Conservation (phyloP, 2,888 invertebrate genomes). For the Amblyjoppa fuscipennis region DNA sequence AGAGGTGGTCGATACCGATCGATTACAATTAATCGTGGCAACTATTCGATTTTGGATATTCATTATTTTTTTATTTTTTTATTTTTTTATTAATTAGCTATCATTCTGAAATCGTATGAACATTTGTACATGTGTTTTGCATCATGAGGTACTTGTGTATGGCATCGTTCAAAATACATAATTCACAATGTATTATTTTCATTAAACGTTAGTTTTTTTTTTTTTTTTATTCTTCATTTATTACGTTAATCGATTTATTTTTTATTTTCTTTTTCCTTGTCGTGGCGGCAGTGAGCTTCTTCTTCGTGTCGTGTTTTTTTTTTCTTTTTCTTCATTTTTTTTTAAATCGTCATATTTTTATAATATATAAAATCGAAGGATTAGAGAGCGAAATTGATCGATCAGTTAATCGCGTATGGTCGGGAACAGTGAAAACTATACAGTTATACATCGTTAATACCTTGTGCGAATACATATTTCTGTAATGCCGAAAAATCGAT, state of each 20-base stretch:
- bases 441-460: slow-evolving; percentile 36
- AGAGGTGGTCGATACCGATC: slow-evolving; percentile 57
- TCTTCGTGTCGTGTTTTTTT: slow-evolving; percentile 38
- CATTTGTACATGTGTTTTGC: slow-evolving; percentile 85
- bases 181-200: slow-evolving; percentile 74
- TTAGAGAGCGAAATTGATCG: slow-evolving; percentile 31
- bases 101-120: slow-evolving; percentile 84
- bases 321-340: slow-evolving; percentile 27
- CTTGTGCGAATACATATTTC: slow-evolving; percentile 20
- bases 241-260: slow-evolving; percentile 50
- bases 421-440: slow-evolving; percentile 41
- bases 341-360: neutral
- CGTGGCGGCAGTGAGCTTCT: slow-evolving; percentile 72
- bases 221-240: slow-evolving; percentile 62
- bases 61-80: slow-evolving; percentile 73
- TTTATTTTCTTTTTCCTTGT: slow-evolving; percentile 49
- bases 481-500: slow-evolving; percentile 28
- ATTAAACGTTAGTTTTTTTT: slow-evolving; percentile 36
- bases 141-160: slow-evolving; percentile 85
- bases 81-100: slow-evolving; percentile 83
- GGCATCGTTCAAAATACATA: slow-evolving; percentile 83
- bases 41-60: slow-evolving; percentile 75
- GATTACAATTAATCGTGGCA: slow-evolving; percentile 35
- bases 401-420: slow-evolving; percentile 16
- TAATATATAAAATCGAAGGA: slow-evolving; percentile 59